phyloP scores from a whole-genome alignment of 2,113 vertebrate genomes.

The Argyrosomus japonicus region DNA sequence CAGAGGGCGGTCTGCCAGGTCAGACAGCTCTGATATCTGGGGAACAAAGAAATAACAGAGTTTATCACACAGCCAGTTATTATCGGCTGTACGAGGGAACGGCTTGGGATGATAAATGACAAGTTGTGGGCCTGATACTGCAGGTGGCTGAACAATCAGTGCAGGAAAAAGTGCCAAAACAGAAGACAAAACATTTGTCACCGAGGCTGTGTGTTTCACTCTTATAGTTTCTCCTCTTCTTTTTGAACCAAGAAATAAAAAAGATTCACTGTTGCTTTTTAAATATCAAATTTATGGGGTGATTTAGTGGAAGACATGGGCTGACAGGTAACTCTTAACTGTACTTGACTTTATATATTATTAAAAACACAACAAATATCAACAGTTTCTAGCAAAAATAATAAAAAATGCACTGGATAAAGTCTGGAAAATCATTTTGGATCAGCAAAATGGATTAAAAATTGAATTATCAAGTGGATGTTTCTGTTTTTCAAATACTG shows the following conservation, averaged over 20 bases:
- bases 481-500: neutral
- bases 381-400: neutral
- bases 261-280: too few relatives aligned
- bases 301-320: neutral
- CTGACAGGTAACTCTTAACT: neutral
- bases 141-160: neutral
- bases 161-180: neutral
- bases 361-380: neutral
- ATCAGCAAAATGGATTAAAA: too few relatives aligned
- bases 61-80: neutral
- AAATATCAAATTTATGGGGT: too few relatives aligned
- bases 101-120: neutral
- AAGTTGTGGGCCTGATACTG: conserved; percentile 4
- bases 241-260: neutral
- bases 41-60: neutral
- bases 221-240: neutral
- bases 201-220: neutral
- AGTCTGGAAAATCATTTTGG: too few relatives aligned
- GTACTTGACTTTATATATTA: too few relatives aligned
- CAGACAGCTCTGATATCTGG: conserved; percentile 78
- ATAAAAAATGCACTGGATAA: too few relatives aligned
- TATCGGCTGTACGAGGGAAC: neutral
- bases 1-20: conserved; percentile 87
- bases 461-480: too few relatives aligned
- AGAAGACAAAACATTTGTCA: neutral